Evolutionary conservation across 2,113 vertebrate genomes (phyloP), one percentile per base, ranked within the genome.

Genomic region (Colinus virginianus): DNA sequence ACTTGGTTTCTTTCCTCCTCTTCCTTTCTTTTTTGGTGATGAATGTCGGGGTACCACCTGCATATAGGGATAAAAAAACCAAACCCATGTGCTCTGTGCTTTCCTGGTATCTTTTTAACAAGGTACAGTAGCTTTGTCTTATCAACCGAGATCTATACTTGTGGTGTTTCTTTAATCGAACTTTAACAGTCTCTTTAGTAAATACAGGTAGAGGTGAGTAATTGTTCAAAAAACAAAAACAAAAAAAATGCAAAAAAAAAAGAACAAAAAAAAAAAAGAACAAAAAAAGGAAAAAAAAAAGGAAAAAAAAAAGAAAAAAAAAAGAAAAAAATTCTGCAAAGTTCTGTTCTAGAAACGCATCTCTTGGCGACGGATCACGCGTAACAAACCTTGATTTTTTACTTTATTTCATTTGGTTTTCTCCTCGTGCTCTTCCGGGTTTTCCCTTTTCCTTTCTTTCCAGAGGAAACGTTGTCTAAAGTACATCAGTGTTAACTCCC

Each of bases 401-500:
- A 91, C 89, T 93, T 97, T 97, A 96, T 97, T 97, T 98, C 98
- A 97, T 98, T 98, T 97, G 97, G 95, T 96, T 96, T 92, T 76
- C 79, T 7, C 26, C 46, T 45, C 13, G 94, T 95, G 45, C 18
- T 96, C 95, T 94, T 88, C 40, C 40, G 40, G 40, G 40, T 40
- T 40, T 95, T 55, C 78, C 69, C 64, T 84, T 64, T 51, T 38
- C 88, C 94, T 97, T 97, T 96, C 97, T 98, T 40, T 40, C 40
- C 40, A 40, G 68, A 88, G 91, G 94, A 95, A 97, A 97, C 62
- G 38, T 43, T 95, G 96, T 97, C 97, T 98, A 83, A 97, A 98
- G 98, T 98, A 96, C 97, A 98, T 98, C 98, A 99, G 98, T 99
- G 98, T 99, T 99, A 98, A 98, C 96, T 98, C 98, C 98, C 98